Conservation (phyloP, 2,888 invertebrate genomes). For the Salpingus planirostris region DNA sequence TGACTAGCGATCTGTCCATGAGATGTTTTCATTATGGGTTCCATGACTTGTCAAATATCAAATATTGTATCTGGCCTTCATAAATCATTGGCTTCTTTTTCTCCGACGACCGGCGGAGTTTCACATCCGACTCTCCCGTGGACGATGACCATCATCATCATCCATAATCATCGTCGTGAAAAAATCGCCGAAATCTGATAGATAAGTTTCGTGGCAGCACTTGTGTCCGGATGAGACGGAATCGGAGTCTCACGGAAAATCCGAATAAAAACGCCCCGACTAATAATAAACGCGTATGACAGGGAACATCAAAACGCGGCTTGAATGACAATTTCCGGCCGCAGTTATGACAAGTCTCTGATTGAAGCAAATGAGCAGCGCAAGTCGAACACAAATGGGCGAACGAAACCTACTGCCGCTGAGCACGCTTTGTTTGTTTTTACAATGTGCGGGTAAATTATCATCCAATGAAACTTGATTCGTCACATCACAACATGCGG, state of each 20-base stretch:
- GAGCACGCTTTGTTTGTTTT: conserved; percentile 32
- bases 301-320: conserved; percentile 18
- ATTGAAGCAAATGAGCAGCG: conserved; percentile 34
- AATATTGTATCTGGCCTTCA: conserved; percentile 31
- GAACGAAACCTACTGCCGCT: conserved; percentile 16
- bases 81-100: conserved; percentile 31
- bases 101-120: conserved; percentile 14
- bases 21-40: conserved; percentile 45
- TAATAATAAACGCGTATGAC: conserved; percentile 25
- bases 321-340: conserved; percentile 36
- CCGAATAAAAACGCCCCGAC: conserved; percentile 16
- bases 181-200: too few species aligned
- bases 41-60: conserved; percentile 42
- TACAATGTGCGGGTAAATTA: conserved; percentile 35
- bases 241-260: conserved; percentile 1
- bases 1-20: conserved; percentile 44
- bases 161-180: conserved; percentile 22
- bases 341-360: conserved; percentile 33
- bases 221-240: too few species aligned
- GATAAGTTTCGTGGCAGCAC: too few species aligned
- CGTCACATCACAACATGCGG: conserved; percentile 27
- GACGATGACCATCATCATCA: conserved; percentile 24
- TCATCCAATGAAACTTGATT: conserved; percentile 35
- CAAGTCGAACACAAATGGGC: conserved; percentile 26
- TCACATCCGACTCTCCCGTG: too few species aligned